Conservation (phyloP, 2,113 vertebrate genomes). For the Probosciger aterrimus region DNA sequence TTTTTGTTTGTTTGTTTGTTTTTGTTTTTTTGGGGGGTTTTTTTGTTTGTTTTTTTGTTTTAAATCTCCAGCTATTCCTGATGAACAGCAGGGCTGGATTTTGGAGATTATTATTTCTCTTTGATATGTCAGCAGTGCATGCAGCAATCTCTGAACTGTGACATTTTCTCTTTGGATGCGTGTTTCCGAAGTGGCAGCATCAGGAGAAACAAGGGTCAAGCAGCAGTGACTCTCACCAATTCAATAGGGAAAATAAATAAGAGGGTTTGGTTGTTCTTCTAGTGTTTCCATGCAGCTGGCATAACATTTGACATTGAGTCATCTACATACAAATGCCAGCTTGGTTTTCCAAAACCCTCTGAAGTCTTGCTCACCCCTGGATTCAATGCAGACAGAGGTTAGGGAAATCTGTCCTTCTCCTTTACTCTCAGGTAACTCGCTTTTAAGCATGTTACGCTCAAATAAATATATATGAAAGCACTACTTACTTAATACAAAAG, state of each 20-base stretch:
- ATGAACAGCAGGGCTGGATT: background rate
- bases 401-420: background rate
- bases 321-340: rapidly evolving
- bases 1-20: too few relatives aligned
- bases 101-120: too few relatives aligned
- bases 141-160: rapidly evolving
- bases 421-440: background rate
- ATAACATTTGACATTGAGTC: background rate
- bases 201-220: background rate
- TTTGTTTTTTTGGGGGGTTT: too few relatives aligned
- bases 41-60: too few relatives aligned
- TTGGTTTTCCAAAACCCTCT: background rate
- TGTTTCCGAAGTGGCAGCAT: rapidly evolving
- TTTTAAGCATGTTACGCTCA: background rate
- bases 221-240: background rate
- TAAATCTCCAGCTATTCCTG: background rate
- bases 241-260: background rate
- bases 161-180: rapidly evolving
- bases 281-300: background rate
- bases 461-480: background rate
- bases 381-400: rapidly evolving
- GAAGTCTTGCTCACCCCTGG: background rate
- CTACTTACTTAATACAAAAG: background rate
- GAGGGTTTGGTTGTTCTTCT: background rate
- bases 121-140: background rate